These are phyloP conservation scores for Sebastes matsubarae DNA, from an alignment of 2,797 vertebrate species.

Conservation along the genomic window DNA sequence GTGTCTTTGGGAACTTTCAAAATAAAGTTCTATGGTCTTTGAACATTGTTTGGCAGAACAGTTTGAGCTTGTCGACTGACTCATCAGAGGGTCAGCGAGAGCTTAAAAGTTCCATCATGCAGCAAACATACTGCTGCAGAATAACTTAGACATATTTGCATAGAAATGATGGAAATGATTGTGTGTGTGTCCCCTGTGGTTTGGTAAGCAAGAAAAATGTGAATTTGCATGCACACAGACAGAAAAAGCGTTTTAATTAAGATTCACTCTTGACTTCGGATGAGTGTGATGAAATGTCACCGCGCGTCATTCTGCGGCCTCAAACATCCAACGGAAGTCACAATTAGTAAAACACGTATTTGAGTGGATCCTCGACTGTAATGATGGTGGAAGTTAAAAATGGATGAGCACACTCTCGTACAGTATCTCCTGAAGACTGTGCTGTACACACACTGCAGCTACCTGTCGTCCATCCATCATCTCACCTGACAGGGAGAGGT, in stretches of 20 bases:
- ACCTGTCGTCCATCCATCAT: conserved; percentile 18
- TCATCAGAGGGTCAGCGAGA: background rate
- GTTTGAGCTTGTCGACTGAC: background rate
- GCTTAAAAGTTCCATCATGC: background rate
- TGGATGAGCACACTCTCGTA: background rate
- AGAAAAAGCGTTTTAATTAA: background rate
- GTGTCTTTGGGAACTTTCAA: background rate
- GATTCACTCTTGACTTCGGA: background rate
- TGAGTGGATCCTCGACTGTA: background rate
- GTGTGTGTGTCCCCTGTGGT: background rate
- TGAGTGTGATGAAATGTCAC: background rate
- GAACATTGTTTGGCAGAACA: background rate
- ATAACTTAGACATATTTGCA: background rate
- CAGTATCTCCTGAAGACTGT: background rate
- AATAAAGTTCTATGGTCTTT: background rate
- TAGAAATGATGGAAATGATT: background rate
- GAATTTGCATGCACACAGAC: background rate
- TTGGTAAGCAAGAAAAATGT: background rate
- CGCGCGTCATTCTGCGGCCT: background rate
- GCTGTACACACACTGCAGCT: background rate
- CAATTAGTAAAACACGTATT: background rate
- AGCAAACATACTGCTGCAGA: background rate
- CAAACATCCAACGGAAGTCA: background rate
- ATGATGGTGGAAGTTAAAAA: background rate
- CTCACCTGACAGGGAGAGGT: background rate